Conservation (phyloP, 2,797 vertebrate genomes). For the Aulostomus chinensis region DNA sequence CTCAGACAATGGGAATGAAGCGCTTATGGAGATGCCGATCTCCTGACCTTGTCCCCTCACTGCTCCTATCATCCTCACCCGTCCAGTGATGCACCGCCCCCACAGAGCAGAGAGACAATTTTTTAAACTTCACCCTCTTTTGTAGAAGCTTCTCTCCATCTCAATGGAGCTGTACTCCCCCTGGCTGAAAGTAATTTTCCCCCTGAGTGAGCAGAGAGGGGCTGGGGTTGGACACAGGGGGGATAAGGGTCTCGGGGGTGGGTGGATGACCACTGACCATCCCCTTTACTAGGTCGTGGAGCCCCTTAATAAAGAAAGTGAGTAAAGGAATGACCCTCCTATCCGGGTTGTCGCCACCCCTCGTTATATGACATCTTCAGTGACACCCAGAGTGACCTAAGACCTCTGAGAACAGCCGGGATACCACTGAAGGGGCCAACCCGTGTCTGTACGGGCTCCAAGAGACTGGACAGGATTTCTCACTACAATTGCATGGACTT, state of each 20-base stretch:
- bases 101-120: conserved; percentile 60
- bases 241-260: conserved; percentile 43
- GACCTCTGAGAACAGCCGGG: conserved; percentile 26
- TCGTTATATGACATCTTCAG: conserved; percentile 36
- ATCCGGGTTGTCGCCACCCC: conserved; percentile 33
- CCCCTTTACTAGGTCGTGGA: conserved; percentile 59
- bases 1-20: conserved; percentile 64
- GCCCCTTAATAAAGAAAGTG: conserved; percentile 69
- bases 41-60: conserved; percentile 72
- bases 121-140: conserved; percentile 72
- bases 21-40: conserved; percentile 74
- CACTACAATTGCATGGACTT: too few relatives aligned
- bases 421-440: conserved; percentile 31
- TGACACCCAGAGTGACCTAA: conserved; percentile 54
- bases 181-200: conserved; percentile 69
- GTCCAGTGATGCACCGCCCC: conserved; percentile 36
- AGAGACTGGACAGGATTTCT: too few relatives aligned
- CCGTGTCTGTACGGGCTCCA: conserved; percentile 6
- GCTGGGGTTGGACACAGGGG: conserved; percentile 47
- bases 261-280: conserved; percentile 67
- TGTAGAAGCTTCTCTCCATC: conserved; percentile 62
- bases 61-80: conserved; percentile 46
- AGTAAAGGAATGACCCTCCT: conserved; percentile 73
- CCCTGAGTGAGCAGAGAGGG: conserved; percentile 65
- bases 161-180: conserved; percentile 69